Base-by-base conservation (phyloP, 2,888 invertebrate genomes). In the Cheilosia urbana region DNA sequence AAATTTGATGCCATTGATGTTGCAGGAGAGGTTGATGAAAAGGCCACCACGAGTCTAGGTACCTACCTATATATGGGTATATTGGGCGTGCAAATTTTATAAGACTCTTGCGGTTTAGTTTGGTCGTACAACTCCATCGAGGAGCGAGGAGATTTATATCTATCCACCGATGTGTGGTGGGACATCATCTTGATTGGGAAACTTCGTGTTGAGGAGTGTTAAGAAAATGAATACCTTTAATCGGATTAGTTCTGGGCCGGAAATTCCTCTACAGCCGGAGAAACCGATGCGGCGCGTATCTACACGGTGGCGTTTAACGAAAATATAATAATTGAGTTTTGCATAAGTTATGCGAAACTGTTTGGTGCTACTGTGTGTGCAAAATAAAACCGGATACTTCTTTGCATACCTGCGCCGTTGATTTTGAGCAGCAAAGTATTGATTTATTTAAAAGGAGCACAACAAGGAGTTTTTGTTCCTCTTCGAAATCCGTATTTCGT, bases 311-410 rank as follows among this genome's bases (percentile, higher is more conserved):
- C 27, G 27, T 73, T 73, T 51, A 72, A 63, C 49, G 27, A 73
- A 83, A 78, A 73, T 57, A 78, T 83, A 83, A 78, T 83, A 83
- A 78, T 83, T 78, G 72, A 68, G 83, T 78, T 83, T 63, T 78
- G 78, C 78, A 83, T 83, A 73, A 83, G 62, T 73, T 68, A 83
- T 62, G 53, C 47, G 69, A 71, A 47, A 66, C 27, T 40, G 49
- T 49, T 34, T 21, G 63, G 62, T 71, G 62, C 77, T 72, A 66
- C 82, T 55, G 77, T 76, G 37, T 47, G 65, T 57, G 57, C 15
- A 51, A 24, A 51, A 19, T 1, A 15, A 24, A 47, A n/a, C 5
- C 19, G 4, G 13, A 15, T 27, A 27, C 27, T 6, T 6, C 27
- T 11, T 21, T 49, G 45, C 19, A 19, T 17, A 17, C 13, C 37